Percentiles rank a stretch among this genome's conserved stretches.
phyloP scores from a whole-genome alignment of 2,797 vertebrate species.

The Lutjanus campechanus region DNA sequence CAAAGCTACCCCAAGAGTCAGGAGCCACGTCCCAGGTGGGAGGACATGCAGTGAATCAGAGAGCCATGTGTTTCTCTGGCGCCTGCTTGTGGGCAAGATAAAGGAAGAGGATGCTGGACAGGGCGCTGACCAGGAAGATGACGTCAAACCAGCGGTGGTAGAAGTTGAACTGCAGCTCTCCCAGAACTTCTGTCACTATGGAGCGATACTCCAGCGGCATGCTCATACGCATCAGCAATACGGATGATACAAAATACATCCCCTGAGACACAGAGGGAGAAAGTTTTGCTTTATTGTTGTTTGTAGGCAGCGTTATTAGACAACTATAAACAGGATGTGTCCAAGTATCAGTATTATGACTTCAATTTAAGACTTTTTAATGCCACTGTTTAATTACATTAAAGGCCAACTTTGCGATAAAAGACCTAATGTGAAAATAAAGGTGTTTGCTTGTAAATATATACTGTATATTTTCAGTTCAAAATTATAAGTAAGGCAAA shows the following conservation, averaged over 20 bases:
- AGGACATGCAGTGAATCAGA: conserved; percentile 68
- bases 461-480: too few relatives aligned
- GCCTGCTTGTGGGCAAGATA: conserved; percentile 99
- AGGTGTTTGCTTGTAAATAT: too few relatives aligned
- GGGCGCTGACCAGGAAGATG: conserved; percentile 98
- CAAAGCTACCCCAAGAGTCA: conserved; percentile 16
- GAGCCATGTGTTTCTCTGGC: conserved; percentile 95
- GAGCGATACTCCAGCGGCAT: conserved; percentile 97
- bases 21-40: conserved; percentile 17
- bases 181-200: conserved; percentile 96
- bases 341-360: too few relatives aligned
- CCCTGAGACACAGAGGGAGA: conserved; percentile 79
- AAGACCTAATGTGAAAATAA: too few relatives aligned
- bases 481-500: too few relatives aligned
- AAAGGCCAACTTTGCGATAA: too few relatives aligned
- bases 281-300: not conserved
- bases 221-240: conserved; percentile 98
- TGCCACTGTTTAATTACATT: too few relatives aligned
- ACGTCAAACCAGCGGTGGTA: conserved; percentile 99
- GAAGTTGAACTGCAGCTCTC: conserved; percentile 99
- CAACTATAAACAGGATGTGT: not conserved
- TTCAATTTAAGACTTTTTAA: too few relatives aligned
- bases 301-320: not conserved
- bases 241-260: conserved; percentile 99
- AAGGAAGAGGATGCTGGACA: conserved; percentile 99